Evolutionary conservation across 2,888 invertebrate species (phyloP).

Genomic region (Caenorhabditis parvicauda): DNA sequence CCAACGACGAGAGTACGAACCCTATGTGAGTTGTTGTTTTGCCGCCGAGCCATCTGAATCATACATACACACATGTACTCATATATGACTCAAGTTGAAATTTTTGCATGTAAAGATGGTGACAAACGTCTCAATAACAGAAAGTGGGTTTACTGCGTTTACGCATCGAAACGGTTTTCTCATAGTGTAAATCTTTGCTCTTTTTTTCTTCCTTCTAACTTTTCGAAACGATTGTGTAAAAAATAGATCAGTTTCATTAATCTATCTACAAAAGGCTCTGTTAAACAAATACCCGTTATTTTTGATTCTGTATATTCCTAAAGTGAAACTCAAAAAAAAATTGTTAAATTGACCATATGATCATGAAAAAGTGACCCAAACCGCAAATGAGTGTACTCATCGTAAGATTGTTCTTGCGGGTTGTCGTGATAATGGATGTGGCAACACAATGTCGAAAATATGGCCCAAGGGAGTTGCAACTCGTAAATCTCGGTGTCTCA

Average conservation of each 20-base stretch:
- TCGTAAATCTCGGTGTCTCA: no score
- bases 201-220: neutral
- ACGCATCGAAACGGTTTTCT: neutral
- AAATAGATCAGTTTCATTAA: neutral
- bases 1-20: slow-evolving; percentile 12
- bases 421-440: no score
- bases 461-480: no score
- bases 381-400: neutral
- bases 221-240: neutral
- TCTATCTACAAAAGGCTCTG: neutral
- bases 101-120: no score
- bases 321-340: neutral
- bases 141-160: neutral
- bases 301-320: neutral
- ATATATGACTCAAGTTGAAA: slow-evolving; percentile 11
- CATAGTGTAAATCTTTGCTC: neutral
- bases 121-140: no score
- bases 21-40: slow-evolving; percentile 16
- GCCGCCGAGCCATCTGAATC: slow-evolving; percentile 9
- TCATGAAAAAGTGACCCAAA: neutral
- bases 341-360: neutral
- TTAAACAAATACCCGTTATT: no score
- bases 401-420: no score
- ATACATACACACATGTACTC: neutral
- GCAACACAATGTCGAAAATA: no score